Evolutionary conservation across 2,888 invertebrate species (phyloP), one percentile per base, ranked within the genome.

Genomic region (Aromia moschata): DNA sequence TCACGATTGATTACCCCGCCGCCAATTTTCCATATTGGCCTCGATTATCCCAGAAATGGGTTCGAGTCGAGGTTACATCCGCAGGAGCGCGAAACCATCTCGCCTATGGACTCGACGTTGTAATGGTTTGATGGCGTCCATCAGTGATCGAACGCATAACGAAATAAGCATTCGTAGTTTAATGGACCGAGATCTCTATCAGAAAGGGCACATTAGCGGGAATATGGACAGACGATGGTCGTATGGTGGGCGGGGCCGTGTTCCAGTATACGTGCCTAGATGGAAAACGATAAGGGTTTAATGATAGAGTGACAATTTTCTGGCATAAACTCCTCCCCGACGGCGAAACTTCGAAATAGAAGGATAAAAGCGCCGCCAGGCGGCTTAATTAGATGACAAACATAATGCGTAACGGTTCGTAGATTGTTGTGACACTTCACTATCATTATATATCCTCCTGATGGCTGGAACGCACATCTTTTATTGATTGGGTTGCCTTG

Each of bases 241-340:
- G 62, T 66, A 67, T 65, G 51, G 63, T 55, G 52, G 69, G 70
- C 69, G 69, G 62, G 67, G 61, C 54, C 37, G 62, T 61, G 49
- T 64, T 60, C 66, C 62, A 58, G 62, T 60, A 33, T 33, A 68
- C 64, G 58, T 64, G 70, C 68, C 70, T 68, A 68, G 73, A 70
- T 73, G 62, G 58, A 64, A 62, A 61, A 57, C 56, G 73, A 74
- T 73, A 72, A 74, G 67, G 62, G 60, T 62, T 64, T 72, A 72
- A 74, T 72, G 72, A 74, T 73, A 72, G 73, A 75, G 70, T 72
- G 75, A 75, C 75, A 75, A 73, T 75, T 74, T 68, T 72, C 69
- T 73, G 75, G 74, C 74, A 75, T 70, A 69, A 68, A 69, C 75
- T 71, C 74, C 75, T 65, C 75, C 75, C 65, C 41, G 46, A 41